Base-by-base conservation (phyloP, 2,888 invertebrate species). In the Cyrtodaria siliqua region DNA sequence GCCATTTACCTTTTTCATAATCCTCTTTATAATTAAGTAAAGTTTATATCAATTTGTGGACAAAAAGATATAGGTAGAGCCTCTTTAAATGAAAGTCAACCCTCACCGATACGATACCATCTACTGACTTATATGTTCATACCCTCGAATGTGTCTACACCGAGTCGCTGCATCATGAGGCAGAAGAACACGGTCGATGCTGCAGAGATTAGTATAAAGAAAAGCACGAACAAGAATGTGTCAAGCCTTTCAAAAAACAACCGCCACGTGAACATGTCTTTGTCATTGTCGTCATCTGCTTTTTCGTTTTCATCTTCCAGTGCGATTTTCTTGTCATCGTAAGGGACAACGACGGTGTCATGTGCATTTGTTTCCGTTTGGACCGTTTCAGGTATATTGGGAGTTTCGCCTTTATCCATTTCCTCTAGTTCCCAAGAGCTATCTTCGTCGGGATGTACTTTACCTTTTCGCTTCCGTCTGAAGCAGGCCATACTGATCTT, bases 181-280 rank as follows among this genome's bases (percentile, higher is more conserved):
- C 63, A 44, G 66, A 78, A 78, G 64, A 78, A 78, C 3, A 63
- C 50, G 12, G 64, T 47, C 23, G 78, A 50, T 18, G 69, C 40
- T n/a, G 64, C 27, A 14, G 55, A 24, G 27, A 78, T 69, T 1
- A 78, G 26, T 2, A 60, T 26, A n/a, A 78, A 69, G 64, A 78
- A 78, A 6, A 66, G 50, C 1, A 55, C 40, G 18, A 78, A 78
- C 18, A 69, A 33, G n/a, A 63, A 26, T 1, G 68, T 73, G 26
- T 78, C 78, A 29, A 78, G 52, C 33, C 55, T 63, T 47, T 78
- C 69, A 9, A 78, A 60, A 44, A 78, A 73, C 72, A 64, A 69
- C 9, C 47, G 29, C 72, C 72, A 78, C 1, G 72, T 78, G 23
- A 57, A 69, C 4, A 49, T n/a, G 20, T 68, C 70, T 3, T 40